Evolutionary conservation across 2,888 invertebrate genomes (phyloP), one percentile per base, ranked within the genome.

Genomic region (Catonia carolina): DNA sequence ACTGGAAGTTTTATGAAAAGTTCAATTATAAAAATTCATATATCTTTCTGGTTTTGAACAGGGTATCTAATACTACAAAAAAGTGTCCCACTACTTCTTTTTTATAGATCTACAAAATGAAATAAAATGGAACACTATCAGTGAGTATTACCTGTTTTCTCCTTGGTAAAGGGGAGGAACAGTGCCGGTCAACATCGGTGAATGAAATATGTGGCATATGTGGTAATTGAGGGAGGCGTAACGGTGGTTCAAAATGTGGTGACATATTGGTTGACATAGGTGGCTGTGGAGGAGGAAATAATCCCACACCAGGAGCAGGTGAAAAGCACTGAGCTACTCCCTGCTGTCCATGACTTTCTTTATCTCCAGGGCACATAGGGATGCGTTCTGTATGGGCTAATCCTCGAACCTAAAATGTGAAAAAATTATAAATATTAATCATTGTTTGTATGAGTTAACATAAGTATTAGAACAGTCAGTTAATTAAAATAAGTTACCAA

Each of bases 161-260:
- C 60, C 91, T 77, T 1, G 90, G 88, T 74, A 86, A 79, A n/a
- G 89, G 89, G 57, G 88, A 89, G 54, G 83, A 81, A 65, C 87
- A 86, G 67, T 79, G 65, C 18, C 67, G 59, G 10, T 60, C 61
- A 51, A 69, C 67, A 33, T 75, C 74, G 68, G 75, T 67, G 74
- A 79, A 73, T 61, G 70, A 74, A 74, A 68, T 77, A 56, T 73
- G 61, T n/a, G 64, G 70, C 73, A 76, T 73, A 65, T 75, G 74
- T 36, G 75, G 75, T 62, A 75, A 60, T 36, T 65, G 65, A 8
- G 68, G 67, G 36, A 69, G 63, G 51, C 67, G 63, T 35, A 67
- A 60, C 17, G 67, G 66, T 8, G 64, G 68, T 48, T 75, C 75
- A 58, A 75, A 76, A 55, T 74, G 61, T 20, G 60, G 57, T 12